Evolutionary conservation across 2,797 vertebrate genomes (phyloP), one percentile per base, ranked within the genome.

Genomic region (Coregonus sp.): DNA sequence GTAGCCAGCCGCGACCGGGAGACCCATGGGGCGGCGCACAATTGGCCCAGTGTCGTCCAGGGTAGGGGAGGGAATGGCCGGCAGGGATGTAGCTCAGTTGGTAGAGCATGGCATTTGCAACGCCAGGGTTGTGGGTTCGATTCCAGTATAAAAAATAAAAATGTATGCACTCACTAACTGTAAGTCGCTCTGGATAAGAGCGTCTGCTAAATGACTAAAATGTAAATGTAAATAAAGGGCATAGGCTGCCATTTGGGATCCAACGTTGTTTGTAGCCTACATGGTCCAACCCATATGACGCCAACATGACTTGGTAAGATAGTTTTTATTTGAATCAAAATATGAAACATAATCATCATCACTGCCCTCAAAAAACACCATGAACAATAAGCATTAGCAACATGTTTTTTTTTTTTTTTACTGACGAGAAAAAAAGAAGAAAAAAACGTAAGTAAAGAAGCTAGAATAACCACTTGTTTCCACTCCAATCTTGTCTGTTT

Each of bases 331-430:
- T 70, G 65, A 25, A 29, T 59, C 68, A 83, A 79, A 71, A 84
- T 81, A 18, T 76, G 69, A 79, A 82, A 85, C 40, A 47, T 11
- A 47, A 47, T 47, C 40, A 33, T 81, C 80, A 86, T 72, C 37
- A 82, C 65, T 50, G 56, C 56, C 87, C 90, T 82, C 83, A 85
- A 78, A 89, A 79, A 91, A 87, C 40, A 85, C 87, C 83, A 89
- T 11, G 40, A 47, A 87, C 89, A 85, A 91, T 82, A 90, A 90
- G 89, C 83, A 47, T 90, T 89, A 90, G 89, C 81, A 92, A 90
- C 88, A 93, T 86, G 9, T 47, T 47, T 12, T 2, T 47, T 47
- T 47, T 11, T 33, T 90, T 91, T 88, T 52, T 52, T 25, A 93
- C 87, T 84, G 81, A 92, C 89, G 82, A 75, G 40, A 72, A 82